Evolutionary conservation across 2,797 vertebrate species (phyloP), one percentile per base, ranked within the genome.

Genomic region (Gadopsis bispinosus): DNA sequence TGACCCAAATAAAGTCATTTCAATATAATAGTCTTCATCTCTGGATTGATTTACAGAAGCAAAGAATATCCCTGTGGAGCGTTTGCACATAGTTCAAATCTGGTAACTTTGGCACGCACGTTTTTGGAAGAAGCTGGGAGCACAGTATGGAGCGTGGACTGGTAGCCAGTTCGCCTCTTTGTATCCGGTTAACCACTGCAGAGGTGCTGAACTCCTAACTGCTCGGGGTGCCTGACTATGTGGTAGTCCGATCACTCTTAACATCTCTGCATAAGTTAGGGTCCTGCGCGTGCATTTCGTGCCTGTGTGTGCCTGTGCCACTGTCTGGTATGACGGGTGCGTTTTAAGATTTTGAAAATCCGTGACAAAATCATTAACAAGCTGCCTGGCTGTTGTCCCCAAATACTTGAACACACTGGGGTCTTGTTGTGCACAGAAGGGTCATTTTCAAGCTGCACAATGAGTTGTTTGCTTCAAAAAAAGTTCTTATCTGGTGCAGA

Each of bases 351-450:
- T 72, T 53, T 20, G 16, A 69, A 47, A 60, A 71, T 58, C 41
- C 4, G 11, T 43, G 14, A 43, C 14, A 43, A 43, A 16, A 43
- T 16, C 4, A 16, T 43, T 43, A 43, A 43, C 41, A 43, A 14
- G 6, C 35, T 62, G 17, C 22, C 10, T 69, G 66, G 26, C 39
- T 45, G 0, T 69, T 29, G 20, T 45, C n/a, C 45, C 55, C 16
- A 43, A 56, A 56, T 55, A 64, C 51, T 20, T 26, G 20, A 56
- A 43, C 37, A 22, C 22, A 8, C 17, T 16, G 2, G 12, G 16
- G 47, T 53, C 33, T 43, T 59, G 29, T 22, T 22, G 35, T 68
- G 41, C 54, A 55, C 56, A 50, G 45, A 60, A 29, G 50, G 50
- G 55, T 56, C 3, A 17, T 20, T 37, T 14, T 45, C 7, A 37